Conservation (phyloP, 2,113 vertebrate genomes). For the Oryzias javanicus region DNA sequence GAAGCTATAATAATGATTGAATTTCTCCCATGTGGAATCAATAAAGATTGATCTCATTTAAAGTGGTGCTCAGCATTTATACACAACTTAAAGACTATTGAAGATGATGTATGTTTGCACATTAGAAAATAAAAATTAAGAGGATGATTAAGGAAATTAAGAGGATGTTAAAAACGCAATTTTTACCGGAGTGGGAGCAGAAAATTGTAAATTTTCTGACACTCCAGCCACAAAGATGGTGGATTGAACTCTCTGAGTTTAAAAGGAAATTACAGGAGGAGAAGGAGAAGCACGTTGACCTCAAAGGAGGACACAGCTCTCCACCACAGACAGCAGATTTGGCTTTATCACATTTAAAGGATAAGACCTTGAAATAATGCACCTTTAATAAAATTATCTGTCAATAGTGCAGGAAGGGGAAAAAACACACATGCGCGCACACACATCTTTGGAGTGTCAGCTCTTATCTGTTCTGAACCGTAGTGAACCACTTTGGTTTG, state of each 20-base stretch:
- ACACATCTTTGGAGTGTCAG: slow-evolving; percentile 56
- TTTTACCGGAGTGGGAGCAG: no score
- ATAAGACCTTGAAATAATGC: slow-evolving; percentile 74
- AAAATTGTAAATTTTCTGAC: not conserved
- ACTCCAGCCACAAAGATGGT: not conserved
- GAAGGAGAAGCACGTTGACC: slow-evolving; percentile 45
- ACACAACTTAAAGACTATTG: no score
- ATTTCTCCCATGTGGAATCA: no score
- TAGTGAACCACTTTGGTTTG: slow-evolving; percentile 61
- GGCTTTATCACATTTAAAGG: slow-evolving; percentile 70
- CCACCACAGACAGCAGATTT: slow-evolving; percentile 61
- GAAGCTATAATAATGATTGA: no score
- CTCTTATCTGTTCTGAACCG: slow-evolving; percentile 59
- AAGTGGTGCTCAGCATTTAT: no score
- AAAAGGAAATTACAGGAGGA: slow-evolving; percentile 20
- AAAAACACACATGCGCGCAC: slow-evolving; percentile 16
- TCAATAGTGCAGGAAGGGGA: slow-evolving; percentile 50
- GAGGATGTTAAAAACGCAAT: no score
- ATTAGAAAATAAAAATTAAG: no score
- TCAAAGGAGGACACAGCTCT: slow-evolving; percentile 52
- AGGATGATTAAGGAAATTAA: no score
- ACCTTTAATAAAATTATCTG: slow-evolving; percentile 75
- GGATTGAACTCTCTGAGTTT: slow-evolving; percentile 10
- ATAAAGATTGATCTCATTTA: no score
- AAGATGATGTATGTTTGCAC: no score